Conservation (phyloP, 2,888 invertebrate species). For the Tricholauxania praeusta region DNA sequence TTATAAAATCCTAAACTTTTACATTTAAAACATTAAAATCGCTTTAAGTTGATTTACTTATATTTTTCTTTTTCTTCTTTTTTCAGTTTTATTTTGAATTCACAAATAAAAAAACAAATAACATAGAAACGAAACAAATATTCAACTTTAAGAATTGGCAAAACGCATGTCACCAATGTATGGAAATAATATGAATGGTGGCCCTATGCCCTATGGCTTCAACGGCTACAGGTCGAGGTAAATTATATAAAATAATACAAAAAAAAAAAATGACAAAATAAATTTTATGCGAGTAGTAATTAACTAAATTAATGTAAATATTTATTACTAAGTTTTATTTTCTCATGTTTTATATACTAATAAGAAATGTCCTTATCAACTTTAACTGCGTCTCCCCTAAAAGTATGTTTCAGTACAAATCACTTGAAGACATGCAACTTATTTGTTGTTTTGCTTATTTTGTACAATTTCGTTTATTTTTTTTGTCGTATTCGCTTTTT, state of each 20-base stretch:
- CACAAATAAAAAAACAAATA: constrained; percentile 17
- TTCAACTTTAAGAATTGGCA: constrained; percentile 24
- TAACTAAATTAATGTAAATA: background rate
- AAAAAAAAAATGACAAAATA: background rate
- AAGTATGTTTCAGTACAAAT: background rate
- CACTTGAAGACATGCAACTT: constrained; percentile 27
- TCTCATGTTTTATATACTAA: background rate
- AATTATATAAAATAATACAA: constrained; percentile 42
- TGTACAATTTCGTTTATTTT: constrained; percentile 15
- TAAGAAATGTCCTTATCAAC: background rate
- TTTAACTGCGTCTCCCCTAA: background rate
- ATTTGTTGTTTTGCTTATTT: constrained; percentile 12
- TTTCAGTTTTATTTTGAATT: constrained; percentile 42
- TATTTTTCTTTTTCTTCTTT: constrained; percentile 40
- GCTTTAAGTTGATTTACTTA: constrained; percentile 4
- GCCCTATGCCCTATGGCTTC: constrained; percentile 56
- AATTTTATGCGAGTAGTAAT: background rate
- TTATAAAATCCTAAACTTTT: too few species aligned
- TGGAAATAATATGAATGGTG: constrained; percentile 56
- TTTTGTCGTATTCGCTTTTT: constrained; percentile 14
- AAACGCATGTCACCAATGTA: constrained; percentile 49
- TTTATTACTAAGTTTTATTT: background rate
- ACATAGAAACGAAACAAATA: constrained; percentile 18
- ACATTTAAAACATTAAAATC: too few species aligned
- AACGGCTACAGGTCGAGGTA: constrained; percentile 60